phyloP scores from a whole-genome alignment of 2,888 invertebrate species.

The Epinotia bilunana region DNA sequence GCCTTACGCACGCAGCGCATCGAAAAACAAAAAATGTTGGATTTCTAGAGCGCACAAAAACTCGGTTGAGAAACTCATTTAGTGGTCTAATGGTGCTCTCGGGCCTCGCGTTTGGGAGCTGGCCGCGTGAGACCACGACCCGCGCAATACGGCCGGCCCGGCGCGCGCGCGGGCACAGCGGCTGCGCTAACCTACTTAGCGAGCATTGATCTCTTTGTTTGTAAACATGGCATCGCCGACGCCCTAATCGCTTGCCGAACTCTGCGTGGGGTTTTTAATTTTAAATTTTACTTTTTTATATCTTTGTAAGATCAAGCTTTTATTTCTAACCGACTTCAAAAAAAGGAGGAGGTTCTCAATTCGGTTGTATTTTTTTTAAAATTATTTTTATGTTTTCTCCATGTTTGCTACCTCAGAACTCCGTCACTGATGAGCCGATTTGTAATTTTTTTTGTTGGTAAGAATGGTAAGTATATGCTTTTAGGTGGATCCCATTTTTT shows the following conservation, averaged over 20 bases:
- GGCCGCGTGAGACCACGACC: slow-evolving; percentile 71
- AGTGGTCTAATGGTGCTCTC: slow-evolving; percentile 26
- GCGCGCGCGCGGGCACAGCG: slow-evolving; percentile 60
- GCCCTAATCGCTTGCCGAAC: slow-evolving; percentile 48
- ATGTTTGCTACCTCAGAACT: too few species aligned
- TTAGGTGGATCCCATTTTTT: too few species aligned
- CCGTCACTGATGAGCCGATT: too few species aligned
- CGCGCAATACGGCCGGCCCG: slow-evolving; percentile 73
- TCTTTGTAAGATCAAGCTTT: neutral
- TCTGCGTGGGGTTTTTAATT: too few species aligned
- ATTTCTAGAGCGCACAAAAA: slow-evolving; percentile 20
- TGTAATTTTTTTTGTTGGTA: too few species aligned
- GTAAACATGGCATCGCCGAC: slow-evolving; percentile 79
- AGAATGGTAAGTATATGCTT: too few species aligned
- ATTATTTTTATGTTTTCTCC: too few species aligned
- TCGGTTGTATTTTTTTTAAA: too few species aligned
- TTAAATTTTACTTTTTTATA: too few species aligned
- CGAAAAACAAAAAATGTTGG: neutral
- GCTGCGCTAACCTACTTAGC: slow-evolving; percentile 81
- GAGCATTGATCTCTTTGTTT: slow-evolving; percentile 84
- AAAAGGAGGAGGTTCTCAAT: too few species aligned
- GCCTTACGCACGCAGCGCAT: neutral
- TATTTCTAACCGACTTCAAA: too few species aligned
- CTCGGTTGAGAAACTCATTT: slow-evolving; percentile 25
- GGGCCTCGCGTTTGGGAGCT: slow-evolving; percentile 45